Evolutionary conservation across 2,888 invertebrate species (phyloP), one percentile per base, ranked within the genome.

Genomic region (Agrilus mali): DNA sequence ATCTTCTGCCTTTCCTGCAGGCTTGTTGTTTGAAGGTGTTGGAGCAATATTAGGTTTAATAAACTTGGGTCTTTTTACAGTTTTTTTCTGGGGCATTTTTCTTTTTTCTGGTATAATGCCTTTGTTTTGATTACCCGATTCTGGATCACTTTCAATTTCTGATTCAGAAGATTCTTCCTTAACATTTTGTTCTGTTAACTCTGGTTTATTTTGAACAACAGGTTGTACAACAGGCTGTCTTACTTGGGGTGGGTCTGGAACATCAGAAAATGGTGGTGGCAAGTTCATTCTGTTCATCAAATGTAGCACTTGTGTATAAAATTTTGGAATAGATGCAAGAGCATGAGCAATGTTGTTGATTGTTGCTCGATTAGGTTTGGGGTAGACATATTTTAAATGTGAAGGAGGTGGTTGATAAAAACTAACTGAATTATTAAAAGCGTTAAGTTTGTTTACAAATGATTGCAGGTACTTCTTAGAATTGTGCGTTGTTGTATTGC

Each of bases 201-300:
- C 66, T 33, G 38, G 16, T 41, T 14, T 20, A 15, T 8, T 13
- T 10, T 6, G 31, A 15, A 34, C 22, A n/a, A 34, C 22, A n/a
- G 20, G 40, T 12, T 37, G 38, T 22, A 33, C 31, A 16, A 31
- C 35, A 38, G 40, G 47, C 14, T 44, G 46, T 33, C 45, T 70
- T 68, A 53, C 71, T 60, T 60, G 72, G 66, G 38, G 72, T 66
- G 58, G 73, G 69, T 51, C 65, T 38, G 60, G 63, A 45, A 61
- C 57, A 52, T 55, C 51, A 13, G 63, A 74, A 67, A 95, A 94
- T 1, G 95, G 95, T 36, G 82, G 77, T 14, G 86, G 82, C 39
- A 95, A 66, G 62, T 85, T 86, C 90, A 95, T 90, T 67, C 85
- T 86, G 62, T 95, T 95, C 94, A 95, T 94, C 41, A 95, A 72